Conservation (phyloP, 2,797 vertebrate species). For the Furcifer pardalis region DNA sequence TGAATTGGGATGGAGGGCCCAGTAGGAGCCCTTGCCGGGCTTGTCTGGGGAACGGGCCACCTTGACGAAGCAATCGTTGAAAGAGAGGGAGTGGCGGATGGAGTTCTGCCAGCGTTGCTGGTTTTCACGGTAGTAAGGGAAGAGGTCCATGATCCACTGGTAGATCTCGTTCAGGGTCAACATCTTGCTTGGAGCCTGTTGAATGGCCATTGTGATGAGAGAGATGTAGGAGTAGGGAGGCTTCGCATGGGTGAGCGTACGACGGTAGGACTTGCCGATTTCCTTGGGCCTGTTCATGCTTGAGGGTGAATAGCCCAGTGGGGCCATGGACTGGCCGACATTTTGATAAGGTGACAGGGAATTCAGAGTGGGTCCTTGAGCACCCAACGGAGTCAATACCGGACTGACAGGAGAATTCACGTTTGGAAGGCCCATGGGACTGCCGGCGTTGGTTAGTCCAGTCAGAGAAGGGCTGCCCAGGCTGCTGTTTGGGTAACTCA, state of each 20-base stretch:
- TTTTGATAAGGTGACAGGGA: constrained; percentile 84
- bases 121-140: constrained; percentile 91
- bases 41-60: constrained; percentile 91
- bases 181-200: constrained; percentile 91
- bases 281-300: constrained; percentile 79
- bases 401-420: constrained; percentile 77
- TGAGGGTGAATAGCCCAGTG: constrained; percentile 77
- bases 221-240: constrained; percentile 92
- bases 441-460: constrained; percentile 68
- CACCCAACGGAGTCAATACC: constrained; percentile 76
- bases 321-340: constrained; percentile 80
- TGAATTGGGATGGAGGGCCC: constrained; percentile 90
- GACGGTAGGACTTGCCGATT: constrained; percentile 84
- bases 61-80: constrained; percentile 93
- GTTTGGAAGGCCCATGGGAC: constrained; percentile 81
- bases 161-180: constrained; percentile 92
- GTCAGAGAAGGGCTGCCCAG: constrained; percentile 70
- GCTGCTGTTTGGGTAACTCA: constrained; percentile 79
- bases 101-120: constrained; percentile 94
- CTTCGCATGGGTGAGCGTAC: constrained; percentile 89
- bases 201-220: constrained; percentile 93
- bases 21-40: constrained; percentile 91
- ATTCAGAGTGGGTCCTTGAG: constrained; percentile 71
- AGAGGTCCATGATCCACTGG: constrained; percentile 95
- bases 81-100: constrained; percentile 91